Evolutionary conservation across 92 coral and sea anemone species (phyloP), one percentile per base, ranked within the genome.

Genomic region (Galaxea fascicularis): DNA sequence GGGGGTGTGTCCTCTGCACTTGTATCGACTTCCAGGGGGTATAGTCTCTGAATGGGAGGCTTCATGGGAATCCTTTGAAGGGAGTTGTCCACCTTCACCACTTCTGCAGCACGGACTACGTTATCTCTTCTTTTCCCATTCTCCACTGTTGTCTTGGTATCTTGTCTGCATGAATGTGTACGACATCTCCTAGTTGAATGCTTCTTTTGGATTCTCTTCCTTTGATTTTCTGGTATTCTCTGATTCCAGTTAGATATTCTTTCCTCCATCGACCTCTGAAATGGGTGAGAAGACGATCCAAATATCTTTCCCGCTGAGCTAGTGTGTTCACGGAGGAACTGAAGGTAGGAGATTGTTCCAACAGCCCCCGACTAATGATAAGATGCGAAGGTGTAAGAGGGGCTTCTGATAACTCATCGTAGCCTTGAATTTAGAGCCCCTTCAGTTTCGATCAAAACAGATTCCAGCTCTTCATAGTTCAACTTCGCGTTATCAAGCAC

Each of bases 311-410:
- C n/a, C n/a, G n/a, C n/a, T n/a, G 11, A 6, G 71, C 18, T 18
- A 65, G 17, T 12, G 71, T 65, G 71, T 14, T 27, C 16, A 65
- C 41, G 28, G 46, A 20, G 11, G 17, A 15, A 10, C 41, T 65
- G 71, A 29, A 0, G 6, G 17, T 44, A 15, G 71, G 39, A 65
- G 75, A 46, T 25, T 82, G 85, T 39, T 66, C 76, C 30, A 82
- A 30, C 25, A 82, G 73, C 28, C 86, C 51, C 27, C 86, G 68
- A 46, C 86, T 78, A 68, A 68, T 63, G 35, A 69, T 69, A 31
- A 70, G 86, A 69, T 44, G 46, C 18, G 86, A 82, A 71, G 86
- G 78, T 27, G 85, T 80, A 26, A 66, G 71, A 20, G 86, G 86
- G 27, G 39, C 53, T 64, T 82, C 86, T 49, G 74, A 27, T 49